Percentiles rank a stretch among this genome's conserved stretches.
phyloP scores from a whole-genome alignment of 2,113 vertebrate species.

The Suncus etruscus region DNA sequence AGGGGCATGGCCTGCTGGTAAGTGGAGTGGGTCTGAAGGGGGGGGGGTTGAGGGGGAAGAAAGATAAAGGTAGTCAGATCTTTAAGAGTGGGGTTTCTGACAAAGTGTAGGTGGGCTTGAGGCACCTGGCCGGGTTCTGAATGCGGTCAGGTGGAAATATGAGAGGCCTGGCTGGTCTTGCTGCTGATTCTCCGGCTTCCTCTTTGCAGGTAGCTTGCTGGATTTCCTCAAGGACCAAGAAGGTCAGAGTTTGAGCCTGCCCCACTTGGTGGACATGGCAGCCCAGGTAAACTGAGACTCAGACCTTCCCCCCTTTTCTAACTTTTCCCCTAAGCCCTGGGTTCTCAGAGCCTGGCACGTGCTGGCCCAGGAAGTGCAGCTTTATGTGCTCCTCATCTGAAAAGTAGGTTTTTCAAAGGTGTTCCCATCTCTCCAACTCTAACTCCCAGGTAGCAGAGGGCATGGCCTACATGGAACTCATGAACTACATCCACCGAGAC shows the following conservation, averaged over 20 bases:
- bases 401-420: constrained; percentile 9
- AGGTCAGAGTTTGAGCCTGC: constrained; percentile 92
- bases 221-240: constrained; percentile 95
- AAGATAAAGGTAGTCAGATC: neutral
- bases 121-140: neutral
- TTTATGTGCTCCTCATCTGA: neutral
- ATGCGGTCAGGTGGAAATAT: neutral
- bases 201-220: constrained; percentile 93
- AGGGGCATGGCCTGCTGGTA: constrained; percentile 66
- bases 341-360: neutral
- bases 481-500: constrained; percentile 99
- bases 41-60: too few relatives aligned
- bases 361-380: neutral
- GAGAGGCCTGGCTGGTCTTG: neutral
- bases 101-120: neutral
- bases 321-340: neutral
- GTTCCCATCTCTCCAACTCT: neutral
- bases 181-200: constrained; percentile 31
- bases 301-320: neutral
- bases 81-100: accelerated
- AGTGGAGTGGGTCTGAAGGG: neutral
- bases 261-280: constrained; percentile 97
- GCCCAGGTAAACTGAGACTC: constrained; percentile 92
- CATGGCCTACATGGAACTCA: constrained; percentile 98
- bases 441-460: constrained; percentile 92